Base-by-base conservation (phyloP, 2,113 vertebrate species). In the Pygoscelis antarcticus region DNA sequence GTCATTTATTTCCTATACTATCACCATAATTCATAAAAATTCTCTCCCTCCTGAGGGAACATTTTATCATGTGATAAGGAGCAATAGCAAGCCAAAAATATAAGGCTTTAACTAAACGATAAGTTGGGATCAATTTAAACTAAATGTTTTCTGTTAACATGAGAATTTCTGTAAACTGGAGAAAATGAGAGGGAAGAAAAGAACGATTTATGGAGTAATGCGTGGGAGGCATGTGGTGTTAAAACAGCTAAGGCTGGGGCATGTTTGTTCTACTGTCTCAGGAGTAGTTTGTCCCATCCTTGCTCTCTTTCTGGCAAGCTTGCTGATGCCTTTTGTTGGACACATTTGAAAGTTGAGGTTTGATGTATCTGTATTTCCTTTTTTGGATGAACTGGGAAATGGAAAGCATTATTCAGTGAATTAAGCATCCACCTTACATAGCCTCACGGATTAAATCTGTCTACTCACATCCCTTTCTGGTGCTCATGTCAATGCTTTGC, bases 101-200 rank as follows among this genome's bases (percentile, higher is more conserved):
- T 60, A 96, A 94, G 93, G 75, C 64, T 75, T 90, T 83, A 75
- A 86, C 84, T 68, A 83, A 94, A 97, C 71, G 94, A 95, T 96
- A 80, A 94, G 95, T 96, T 42, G 94, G 89, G 95, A 97, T 97
- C 95, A 96, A 86, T 91, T 95, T 96, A 86, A 97, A 93, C 86
- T 60, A 52, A 90, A 85, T 4, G 14, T 77, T 97, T 96, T 93
- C 93, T 94, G 89, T 93, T 96, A 97, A 94, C 81, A 88, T 71
- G 79, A 96, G 89, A 87, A 80, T 93, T 95, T 91, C 80, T 88
- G 84, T 94, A 94, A 97, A 95, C 84, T 94, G 89, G 84, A 89
- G 97, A 94, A 96, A 91, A 97, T 86, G 91, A 96, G 91, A 96
- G 58, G 87, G 82, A 91, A 94, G 84, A 69, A 79, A 87, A 87